phyloP scores from a whole-genome alignment of 1,140 invertebrate genomes.

The Drosophila pachea region DNA sequence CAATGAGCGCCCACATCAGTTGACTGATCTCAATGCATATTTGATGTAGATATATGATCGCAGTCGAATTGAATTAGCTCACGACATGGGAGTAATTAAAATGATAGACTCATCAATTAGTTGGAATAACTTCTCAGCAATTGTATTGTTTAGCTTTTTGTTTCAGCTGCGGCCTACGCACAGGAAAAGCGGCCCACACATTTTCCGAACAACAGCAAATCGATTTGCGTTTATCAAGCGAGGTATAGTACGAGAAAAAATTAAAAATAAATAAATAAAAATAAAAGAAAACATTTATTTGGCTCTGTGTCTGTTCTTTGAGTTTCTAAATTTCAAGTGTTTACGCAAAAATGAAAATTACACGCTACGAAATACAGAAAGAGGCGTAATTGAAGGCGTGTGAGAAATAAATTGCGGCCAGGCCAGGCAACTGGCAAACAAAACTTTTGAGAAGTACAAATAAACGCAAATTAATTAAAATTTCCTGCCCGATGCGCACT shows the following conservation, averaged over 20 bases:
- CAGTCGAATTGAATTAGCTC: slow-evolving; percentile 13
- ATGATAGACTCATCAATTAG: slow-evolving; percentile 35
- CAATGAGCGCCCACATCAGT: too few relatives aligned
- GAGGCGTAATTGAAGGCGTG: slow-evolving; percentile 42
- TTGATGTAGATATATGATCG: slow-evolving; percentile 17
- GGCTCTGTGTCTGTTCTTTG: slow-evolving; percentile 18
- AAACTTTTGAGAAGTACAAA: slow-evolving; percentile 24
- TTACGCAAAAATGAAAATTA: slow-evolving; percentile 44
- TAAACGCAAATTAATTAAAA: slow-evolving; percentile 53
- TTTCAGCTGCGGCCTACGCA: slow-evolving; percentile 17
- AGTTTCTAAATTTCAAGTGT: slow-evolving; percentile 41
- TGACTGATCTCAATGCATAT: too few relatives aligned
- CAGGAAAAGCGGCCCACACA: slow-evolving; percentile 28
- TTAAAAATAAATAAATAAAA: background rate
- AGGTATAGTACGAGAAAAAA: slow-evolving; percentile 1
- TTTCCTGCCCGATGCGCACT: slow-evolving; percentile 39
- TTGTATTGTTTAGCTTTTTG: slow-evolving; percentile 21
- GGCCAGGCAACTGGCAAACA: background rate
- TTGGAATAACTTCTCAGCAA: slow-evolving; percentile 21
- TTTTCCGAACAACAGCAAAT: slow-evolving; percentile 13
- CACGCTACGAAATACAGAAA: slow-evolving; percentile 35
- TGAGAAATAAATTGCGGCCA: slow-evolving; percentile 51
- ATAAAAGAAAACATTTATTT: slow-evolving; percentile 29
- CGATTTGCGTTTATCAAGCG: slow-evolving; percentile 22
- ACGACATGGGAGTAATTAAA: slow-evolving; percentile 23